Percentiles rank a stretch among this genome's conserved stretches.
Conservation (phyloP, 2,797 vertebrate species). For the Florisuga fusca region DNA sequence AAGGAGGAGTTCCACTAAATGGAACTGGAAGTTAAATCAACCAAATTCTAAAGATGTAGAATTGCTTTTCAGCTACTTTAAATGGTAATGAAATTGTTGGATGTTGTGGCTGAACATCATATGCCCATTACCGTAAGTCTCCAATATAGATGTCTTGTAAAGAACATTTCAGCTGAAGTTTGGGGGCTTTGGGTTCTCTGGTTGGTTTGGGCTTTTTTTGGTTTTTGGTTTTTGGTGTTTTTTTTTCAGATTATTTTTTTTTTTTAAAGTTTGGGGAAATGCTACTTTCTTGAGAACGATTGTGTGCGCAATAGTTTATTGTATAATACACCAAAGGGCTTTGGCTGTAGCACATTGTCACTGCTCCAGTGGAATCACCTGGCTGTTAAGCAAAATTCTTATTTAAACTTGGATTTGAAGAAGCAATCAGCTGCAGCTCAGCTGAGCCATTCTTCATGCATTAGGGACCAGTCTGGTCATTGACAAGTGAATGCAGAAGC, state of each 20-base stretch:
- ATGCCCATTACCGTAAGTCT: slow-evolving; percentile 75
- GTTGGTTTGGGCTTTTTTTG: too few species aligned
- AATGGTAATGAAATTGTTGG: slow-evolving; percentile 25
- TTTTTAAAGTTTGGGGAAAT: neutral
- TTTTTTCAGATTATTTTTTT: neutral
- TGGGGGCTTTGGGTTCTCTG: neutral
- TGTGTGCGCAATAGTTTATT: neutral
- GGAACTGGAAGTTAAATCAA: slow-evolving; percentile 21
- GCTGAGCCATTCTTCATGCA: slow-evolving; percentile 67
- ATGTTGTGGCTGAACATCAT: slow-evolving; percentile 63
- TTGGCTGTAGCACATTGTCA: slow-evolving; percentile 77
- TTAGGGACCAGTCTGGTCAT: slow-evolving; percentile 74
- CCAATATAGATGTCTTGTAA: slow-evolving; percentile 67
- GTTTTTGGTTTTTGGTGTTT: neutral
- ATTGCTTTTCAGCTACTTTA: slow-evolving; percentile 26
- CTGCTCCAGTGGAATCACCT: slow-evolving; percentile 67
- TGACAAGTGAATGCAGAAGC: slow-evolving; percentile 77
- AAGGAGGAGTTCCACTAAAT: neutral
- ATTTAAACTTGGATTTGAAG: slow-evolving; percentile 71
- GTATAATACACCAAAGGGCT: slow-evolving; percentile 53
- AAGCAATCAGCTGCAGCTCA: slow-evolving; percentile 71
- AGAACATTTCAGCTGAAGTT: slow-evolving; percentile 2
- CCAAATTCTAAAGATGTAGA: slow-evolving; percentile 3
- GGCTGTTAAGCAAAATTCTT: slow-evolving; percentile 56
- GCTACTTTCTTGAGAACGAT: slow-evolving; percentile 25